Evolutionary conservation across 2,888 invertebrate genomes (phyloP).

Genomic region (Megamerina dolium): DNA sequence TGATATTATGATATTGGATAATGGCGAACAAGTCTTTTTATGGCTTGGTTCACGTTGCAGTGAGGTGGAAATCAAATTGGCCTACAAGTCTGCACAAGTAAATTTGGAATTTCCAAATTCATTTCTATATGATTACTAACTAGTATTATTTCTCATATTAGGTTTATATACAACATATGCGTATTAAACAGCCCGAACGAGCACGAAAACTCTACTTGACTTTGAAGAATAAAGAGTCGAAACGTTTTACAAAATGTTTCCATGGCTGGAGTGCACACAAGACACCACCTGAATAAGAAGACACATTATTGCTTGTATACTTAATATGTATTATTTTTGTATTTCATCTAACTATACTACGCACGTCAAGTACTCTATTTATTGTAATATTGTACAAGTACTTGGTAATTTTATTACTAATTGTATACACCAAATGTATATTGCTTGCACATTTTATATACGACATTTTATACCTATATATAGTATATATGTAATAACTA

Average conservation of each 20-base stretch:
- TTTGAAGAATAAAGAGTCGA: slow-evolving; percentile 92
- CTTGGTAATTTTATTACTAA: no score
- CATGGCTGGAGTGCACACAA: slow-evolving; percentile 97
- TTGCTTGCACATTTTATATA: no score
- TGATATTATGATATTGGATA: slow-evolving; percentile 99
- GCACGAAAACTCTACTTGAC: slow-evolving; percentile 90
- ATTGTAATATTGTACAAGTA: no score
- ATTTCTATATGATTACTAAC: not conserved
- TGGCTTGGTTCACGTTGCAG: slow-evolving; percentile 97
- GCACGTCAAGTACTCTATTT: no score
- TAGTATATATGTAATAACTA: no score
- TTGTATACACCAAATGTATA: no score
- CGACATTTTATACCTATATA: no score
- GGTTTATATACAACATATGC: slow-evolving; percentile 97
- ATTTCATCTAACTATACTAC: no score
- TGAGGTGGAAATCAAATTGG: slow-evolving; percentile 97
- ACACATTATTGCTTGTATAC: slow-evolving; percentile 2
- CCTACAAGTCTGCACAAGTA: slow-evolving; percentile 97
- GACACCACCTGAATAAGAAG: slow-evolving; percentile 33
- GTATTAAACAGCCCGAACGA: slow-evolving; percentile 86
- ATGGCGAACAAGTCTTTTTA: slow-evolving; percentile 94
- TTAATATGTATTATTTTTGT: no score
- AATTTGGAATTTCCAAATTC: slow-evolving; percentile 2
- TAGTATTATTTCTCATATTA: slow-evolving; percentile 41
- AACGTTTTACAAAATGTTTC: slow-evolving; percentile 94